A percentile compares a stretch with the other conserved stretches of the same genome.
Evolutionary conservation across 1,140 invertebrate species (phyloP).

Genomic region (Metaphire vulgaris): DNA sequence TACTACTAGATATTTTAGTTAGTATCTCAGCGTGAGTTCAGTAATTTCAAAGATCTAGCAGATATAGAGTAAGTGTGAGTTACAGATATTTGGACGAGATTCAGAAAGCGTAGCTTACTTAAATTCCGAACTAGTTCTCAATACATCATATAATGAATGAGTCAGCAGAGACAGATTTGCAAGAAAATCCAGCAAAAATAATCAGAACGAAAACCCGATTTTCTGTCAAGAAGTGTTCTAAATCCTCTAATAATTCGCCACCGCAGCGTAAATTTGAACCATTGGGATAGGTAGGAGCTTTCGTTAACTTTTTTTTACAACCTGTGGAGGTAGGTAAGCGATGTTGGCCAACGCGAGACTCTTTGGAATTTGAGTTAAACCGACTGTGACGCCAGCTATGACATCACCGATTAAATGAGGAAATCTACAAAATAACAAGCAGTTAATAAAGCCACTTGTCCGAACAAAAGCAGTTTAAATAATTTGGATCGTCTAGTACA

Average conservation of each 20-base stretch:
- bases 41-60: too few relatives aligned
- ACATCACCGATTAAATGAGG: conserved; percentile 37
- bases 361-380: conserved; percentile 76
- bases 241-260: background rate
- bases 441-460: too few relatives aligned
- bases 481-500: too few relatives aligned
- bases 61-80: too few relatives aligned
- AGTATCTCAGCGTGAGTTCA: too few relatives aligned
- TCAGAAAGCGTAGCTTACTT: too few relatives aligned
- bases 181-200: background rate
- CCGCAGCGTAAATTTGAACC: too few relatives aligned
- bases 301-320: conserved; percentile 43
- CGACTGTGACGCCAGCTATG: conserved; percentile 73
- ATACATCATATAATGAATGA: background rate
- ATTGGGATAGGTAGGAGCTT: background rate
- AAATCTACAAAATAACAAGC: conserved; percentile 24
- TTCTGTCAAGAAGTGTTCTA: background rate
- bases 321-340: conserved; percentile 65
- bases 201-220: background rate
- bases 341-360: conserved; percentile 74
- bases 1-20: too few relatives aligned
- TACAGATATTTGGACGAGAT: too few relatives aligned
- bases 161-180: background rate
- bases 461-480: too few relatives aligned
- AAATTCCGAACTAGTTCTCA: too few relatives aligned